Conservation (phyloP, 30 jellyfish, hydroid and myxozoan genomes). For the Aurelia sp. region DNA sequence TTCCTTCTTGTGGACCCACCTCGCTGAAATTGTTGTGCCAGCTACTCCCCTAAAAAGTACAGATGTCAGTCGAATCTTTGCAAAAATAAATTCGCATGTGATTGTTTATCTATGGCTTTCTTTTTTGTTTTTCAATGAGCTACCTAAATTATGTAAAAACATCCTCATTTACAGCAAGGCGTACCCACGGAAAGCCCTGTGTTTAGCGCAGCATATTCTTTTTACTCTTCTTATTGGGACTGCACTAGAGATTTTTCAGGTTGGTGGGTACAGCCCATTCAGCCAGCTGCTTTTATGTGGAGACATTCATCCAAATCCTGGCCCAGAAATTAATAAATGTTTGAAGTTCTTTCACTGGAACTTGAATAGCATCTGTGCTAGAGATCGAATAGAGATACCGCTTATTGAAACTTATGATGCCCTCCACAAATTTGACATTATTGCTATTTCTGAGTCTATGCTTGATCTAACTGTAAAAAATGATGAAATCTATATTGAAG, state of each 20-base stretch:
- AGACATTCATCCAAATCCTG: too few species aligned
- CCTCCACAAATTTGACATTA: too few species aligned
- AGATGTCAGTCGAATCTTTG: constrained; percentile 35
- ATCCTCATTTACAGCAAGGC: constrained; percentile 40
- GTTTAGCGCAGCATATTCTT: constrained; percentile 37
- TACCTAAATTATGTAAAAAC: constrained; percentile 21
- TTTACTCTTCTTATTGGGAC: too few species aligned
- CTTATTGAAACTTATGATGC: too few species aligned
- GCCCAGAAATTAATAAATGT: too few species aligned
- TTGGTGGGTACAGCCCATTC: too few species aligned
- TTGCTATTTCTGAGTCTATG: too few species aligned
- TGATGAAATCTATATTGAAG: constrained; percentile 1
- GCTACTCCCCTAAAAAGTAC: constrained; percentile 20
- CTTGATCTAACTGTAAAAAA: neutral
- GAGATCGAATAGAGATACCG: too few species aligned
- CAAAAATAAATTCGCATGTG: constrained; percentile 1
- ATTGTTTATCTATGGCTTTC: constrained; percentile 7
- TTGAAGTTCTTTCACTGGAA: too few species aligned
- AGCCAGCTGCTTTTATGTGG: too few species aligned
- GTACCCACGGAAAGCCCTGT: constrained; percentile 31
- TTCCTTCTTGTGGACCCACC: neutral
- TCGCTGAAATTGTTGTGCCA: constrained; percentile 43
- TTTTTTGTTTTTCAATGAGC: constrained; percentile 25
- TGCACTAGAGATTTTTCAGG: too few species aligned
- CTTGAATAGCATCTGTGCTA: too few species aligned